Conservation (phyloP, 2,113 vertebrate species). For the Panthera tigris region DNA sequence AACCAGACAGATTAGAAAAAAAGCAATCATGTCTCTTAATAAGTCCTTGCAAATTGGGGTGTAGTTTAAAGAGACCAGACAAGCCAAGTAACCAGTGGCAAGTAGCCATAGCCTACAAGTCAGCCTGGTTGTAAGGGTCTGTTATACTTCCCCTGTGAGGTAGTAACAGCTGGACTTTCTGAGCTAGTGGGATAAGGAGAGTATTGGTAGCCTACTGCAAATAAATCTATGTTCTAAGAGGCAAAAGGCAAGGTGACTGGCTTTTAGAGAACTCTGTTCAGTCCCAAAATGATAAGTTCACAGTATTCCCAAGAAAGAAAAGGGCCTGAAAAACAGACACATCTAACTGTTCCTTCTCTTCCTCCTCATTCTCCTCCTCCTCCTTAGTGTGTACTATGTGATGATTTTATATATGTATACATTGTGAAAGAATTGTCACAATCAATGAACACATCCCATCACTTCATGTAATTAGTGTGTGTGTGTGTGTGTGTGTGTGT, state of each 20-base stretch:
- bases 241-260: neutral
- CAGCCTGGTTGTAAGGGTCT: neutral
- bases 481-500: neutral
- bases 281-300: conserved; percentile 2
- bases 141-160: neutral
- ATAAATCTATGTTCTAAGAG: neutral
- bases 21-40: neutral
- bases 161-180: neutral
- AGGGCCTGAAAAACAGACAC: neutral
- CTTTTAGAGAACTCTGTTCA: neutral
- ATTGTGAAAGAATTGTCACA: neutral
- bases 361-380: neutral
- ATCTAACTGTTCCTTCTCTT: neutral
- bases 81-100: neutral
- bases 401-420: neutral
- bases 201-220: neutral
- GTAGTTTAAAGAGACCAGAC: neutral
- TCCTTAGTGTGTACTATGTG: neutral
- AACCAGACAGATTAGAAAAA: neutral
- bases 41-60: neutral
- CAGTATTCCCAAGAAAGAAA: neutral
- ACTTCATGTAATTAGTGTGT: neutral
- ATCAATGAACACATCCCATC: neutral
- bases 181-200: neutral
- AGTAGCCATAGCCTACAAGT: neutral